Conservation (phyloP, 2,797 vertebrate genomes). For the Chromobotia macracanthus region DNA sequence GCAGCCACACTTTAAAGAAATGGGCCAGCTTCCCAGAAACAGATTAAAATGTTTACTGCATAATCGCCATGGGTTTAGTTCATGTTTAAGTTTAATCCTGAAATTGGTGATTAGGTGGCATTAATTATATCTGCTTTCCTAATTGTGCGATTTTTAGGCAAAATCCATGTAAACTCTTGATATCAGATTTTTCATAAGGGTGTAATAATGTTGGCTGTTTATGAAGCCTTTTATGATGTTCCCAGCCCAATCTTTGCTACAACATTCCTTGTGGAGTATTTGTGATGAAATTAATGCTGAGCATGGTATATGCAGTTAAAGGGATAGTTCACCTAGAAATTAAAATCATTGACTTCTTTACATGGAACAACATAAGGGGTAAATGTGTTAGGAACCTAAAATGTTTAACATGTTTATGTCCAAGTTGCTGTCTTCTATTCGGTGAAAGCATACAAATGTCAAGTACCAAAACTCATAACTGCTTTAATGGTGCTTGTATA, state of each 20-base stretch:
- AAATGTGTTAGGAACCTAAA: background rate
- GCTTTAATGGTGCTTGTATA: background rate
- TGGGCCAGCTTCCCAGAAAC: conserved; percentile 14
- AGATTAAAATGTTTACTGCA: conserved; percentile 5
- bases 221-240: background rate
- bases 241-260: background rate
- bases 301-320: background rate
- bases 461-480: too few relatives aligned
- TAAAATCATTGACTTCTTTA: background rate
- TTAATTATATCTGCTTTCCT: conserved; percentile 2
- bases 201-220: background rate
- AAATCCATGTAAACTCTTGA: background rate
- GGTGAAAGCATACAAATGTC: too few relatives aligned
- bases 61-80: conserved; percentile 17
- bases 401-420: background rate
- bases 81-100: background rate
- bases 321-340: background rate
- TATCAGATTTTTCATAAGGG: background rate
- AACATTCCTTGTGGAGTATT: background rate
- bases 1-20: background rate
- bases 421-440: background rate
- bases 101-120: background rate
- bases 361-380: too few relatives aligned
- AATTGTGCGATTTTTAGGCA: background rate
- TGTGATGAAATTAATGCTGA: background rate